A percentile compares a stretch with the other conserved stretches of the same genome.
Conservation (phyloP, 2,113 vertebrate species). For the Anseranas semipalmata region DNA sequence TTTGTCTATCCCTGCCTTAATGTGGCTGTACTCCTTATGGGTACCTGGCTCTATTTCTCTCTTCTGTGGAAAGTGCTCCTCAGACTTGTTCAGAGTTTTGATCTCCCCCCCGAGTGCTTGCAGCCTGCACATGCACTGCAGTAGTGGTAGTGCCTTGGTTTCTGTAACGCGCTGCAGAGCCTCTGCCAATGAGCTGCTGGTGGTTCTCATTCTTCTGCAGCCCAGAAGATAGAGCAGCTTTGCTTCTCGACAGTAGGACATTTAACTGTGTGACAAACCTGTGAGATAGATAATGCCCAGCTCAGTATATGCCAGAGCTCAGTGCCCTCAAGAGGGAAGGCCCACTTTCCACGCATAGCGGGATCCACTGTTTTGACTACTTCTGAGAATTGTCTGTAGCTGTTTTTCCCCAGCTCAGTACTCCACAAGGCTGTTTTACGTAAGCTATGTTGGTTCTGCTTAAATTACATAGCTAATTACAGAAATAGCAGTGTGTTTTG, state of each 20-base stretch:
- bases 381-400: neutral
- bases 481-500: neutral
- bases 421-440: accelerated
- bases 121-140: neutral
- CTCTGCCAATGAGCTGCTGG: neutral
- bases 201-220: neutral
- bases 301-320: neutral
- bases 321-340: neutral
- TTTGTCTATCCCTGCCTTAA: neutral
- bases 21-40: neutral
- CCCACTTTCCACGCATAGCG: neutral
- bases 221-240: neutral
- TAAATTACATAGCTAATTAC: neutral
- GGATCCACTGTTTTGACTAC: neutral
- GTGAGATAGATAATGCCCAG: neutral
- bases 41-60: neutral
- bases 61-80: neutral
- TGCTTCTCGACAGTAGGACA: neutral
- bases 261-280: neutral
- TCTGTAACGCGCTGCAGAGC: neutral
- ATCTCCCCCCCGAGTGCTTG: neutral
- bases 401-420: neutral
- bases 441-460: neutral
- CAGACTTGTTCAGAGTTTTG: neutral
- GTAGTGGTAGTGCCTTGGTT: neutral